A percentile compares a stretch with the other conserved stretches of the same genome.
phyloP scores from a whole-genome alignment of 2,797 vertebrate species.

The Pteronotus mesoamericanus region DNA sequence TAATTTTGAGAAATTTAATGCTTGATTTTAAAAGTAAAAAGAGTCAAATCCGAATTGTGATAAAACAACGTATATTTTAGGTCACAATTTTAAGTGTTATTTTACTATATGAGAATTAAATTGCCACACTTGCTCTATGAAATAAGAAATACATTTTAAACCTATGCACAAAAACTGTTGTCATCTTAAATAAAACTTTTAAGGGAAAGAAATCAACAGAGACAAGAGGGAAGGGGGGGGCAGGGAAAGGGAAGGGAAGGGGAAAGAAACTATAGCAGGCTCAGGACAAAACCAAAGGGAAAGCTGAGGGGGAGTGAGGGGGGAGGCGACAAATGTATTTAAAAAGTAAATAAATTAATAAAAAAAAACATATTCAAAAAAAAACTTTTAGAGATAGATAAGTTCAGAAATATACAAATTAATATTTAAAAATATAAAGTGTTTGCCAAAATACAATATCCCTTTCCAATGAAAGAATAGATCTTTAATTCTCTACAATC shows the following conservation, averaged over 20 bases:
- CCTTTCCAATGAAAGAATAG: background rate
- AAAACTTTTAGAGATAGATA: background rate
- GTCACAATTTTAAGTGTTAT: background rate
- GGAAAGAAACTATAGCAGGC: too few relatives aligned
- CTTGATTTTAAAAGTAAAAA: background rate
- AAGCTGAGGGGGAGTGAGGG: too few relatives aligned
- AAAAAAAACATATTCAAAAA: too few relatives aligned
- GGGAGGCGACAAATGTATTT: too few relatives aligned
- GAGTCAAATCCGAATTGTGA: background rate
- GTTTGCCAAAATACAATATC: background rate
- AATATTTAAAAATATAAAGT: background rate
- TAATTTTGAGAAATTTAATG: background rate
- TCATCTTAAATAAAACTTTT: background rate
- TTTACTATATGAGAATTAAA: background rate
- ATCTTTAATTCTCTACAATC: background rate
- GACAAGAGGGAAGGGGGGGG: too few relatives aligned
- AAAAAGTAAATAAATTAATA: too few relatives aligned
- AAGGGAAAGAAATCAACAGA: too few relatives aligned
- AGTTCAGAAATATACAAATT: background rate
- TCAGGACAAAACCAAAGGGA: too few relatives aligned
- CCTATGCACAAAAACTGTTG: background rate
- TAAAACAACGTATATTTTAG: background rate
- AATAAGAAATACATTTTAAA: too few relatives aligned
- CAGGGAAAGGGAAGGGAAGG: too few relatives aligned
- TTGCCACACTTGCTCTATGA: background rate